Evolutionary conservation across 2,888 invertebrate species (phyloP), one percentile per base, ranked within the genome.

Genomic region (Nematopogon swammerdamellus): DNA sequence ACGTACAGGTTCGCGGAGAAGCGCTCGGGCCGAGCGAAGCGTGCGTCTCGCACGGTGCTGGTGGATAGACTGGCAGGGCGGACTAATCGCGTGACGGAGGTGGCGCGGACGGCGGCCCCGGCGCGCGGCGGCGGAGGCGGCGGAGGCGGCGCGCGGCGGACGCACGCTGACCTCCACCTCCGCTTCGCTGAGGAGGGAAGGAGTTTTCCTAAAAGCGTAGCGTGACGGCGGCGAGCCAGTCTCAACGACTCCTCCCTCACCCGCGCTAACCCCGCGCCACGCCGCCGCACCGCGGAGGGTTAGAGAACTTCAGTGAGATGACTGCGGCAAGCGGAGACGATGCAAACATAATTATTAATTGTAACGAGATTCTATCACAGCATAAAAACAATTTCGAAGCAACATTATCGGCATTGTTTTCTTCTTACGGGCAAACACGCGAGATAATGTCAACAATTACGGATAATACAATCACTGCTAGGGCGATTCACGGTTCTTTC

Each of bases 61-160:
- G n/a, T 14, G 36, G 36, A 14, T 4, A 4, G 36, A 36, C 36
- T 36, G 36, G 36, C 36, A 3, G 8, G 11, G 14, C 42, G 19
- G 19, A 17, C 18, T 30, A 18, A 19, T 18, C 19, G 19, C n/a
- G 19, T 11, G 42, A 42, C 18, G 20, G 19, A n/a, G 17, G 19
- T 48, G 19, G 36, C 42, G 18, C 18, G 3, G 42, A 19, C 18
- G 19, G 36, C 5, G 29, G 19, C 42, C 6, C 17, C 16, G 29
- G 17, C 30, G 30, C 44, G 45, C 18, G 36, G 49, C 25, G 49
- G 47, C 20, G 47, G 11, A 43, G 49, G 49, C 60, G 63, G 56
- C 52, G 54, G 53, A 64, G 56, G 50, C 55, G 55, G 65, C 72
- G 76, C 68, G 70, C 61, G 59, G 63, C 72, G 65, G 19, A 6